Evolutionary conservation across 2,888 invertebrate species (phyloP).

Genomic region (Machimus rusticus): DNA sequence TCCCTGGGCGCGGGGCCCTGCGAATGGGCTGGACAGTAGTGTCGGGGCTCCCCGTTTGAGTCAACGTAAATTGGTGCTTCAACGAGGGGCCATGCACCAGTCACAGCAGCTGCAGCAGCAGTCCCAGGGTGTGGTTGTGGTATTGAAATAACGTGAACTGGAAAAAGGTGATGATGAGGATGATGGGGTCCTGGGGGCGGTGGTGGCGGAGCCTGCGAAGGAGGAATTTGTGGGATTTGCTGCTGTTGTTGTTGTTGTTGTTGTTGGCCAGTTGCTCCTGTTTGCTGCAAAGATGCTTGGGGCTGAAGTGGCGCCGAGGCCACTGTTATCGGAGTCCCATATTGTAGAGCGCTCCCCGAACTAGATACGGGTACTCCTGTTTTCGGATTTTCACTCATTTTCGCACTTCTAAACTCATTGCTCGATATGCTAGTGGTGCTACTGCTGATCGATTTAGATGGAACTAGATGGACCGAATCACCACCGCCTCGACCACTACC

Average conservation of each 20-base stretch:
- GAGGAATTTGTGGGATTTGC: conserved; percentile 39
- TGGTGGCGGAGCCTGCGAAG: conserved; percentile 64
- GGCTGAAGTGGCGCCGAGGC: conserved; percentile 30
- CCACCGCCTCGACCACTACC: neutral
- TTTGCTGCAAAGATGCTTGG: conserved; percentile 44
- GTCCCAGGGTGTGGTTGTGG: conserved; percentile 58
- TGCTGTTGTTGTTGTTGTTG: conserved; percentile 44
- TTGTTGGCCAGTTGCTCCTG: conserved; percentile 42
- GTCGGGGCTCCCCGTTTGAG: conserved; percentile 67
- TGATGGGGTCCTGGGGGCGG: conserved; percentile 64
- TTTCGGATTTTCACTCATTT: conserved; percentile 38
- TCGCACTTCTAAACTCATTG: conserved; percentile 16
- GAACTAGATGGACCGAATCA: neutral
- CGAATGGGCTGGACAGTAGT: conserved; percentile 62
- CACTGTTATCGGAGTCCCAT: neutral
- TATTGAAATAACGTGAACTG: conserved; percentile 64
- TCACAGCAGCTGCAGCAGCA: conserved; percentile 61
- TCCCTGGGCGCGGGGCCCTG: conserved; percentile 64
- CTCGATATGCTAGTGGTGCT: neutral
- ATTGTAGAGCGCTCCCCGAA: neutral
- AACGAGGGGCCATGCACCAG: conserved; percentile 61
- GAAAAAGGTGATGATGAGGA: conserved; percentile 65
- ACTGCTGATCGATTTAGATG: neutral
- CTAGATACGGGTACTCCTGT: conserved; percentile 42
- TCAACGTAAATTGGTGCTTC: conserved; percentile 70